Conservation (phyloP, 2,888 invertebrate species). For the Xestoiulus laeticollis region DNA sequence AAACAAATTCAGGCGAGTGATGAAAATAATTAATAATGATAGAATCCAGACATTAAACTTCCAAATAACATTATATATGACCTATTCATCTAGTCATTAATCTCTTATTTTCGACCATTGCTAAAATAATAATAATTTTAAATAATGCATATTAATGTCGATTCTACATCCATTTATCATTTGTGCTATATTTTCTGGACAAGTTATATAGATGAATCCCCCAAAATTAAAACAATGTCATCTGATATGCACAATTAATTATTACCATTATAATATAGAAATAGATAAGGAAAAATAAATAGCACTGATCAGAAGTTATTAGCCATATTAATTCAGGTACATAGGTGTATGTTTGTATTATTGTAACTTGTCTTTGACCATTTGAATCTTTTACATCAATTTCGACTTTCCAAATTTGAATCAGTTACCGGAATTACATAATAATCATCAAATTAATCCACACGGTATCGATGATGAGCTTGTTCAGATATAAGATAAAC, state of each 20-base stretch:
- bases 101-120: not conserved
- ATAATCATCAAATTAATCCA: not conserved
- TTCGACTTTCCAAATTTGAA: not conserved
- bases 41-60: not conserved
- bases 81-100: not conserved
- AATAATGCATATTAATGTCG: not conserved
- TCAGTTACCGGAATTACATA: not conserved
- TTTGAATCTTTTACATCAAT: not conserved
- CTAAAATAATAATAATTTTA: not conserved
- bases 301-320: not conserved
- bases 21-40: not conserved
- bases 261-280: slow-evolving; percentile 18
- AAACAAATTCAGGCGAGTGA: not conserved
- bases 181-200: not conserved
- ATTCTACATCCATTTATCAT: not conserved
- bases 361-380: not conserved
- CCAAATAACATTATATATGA: not conserved
- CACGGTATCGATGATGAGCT: not conserved
- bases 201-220: not conserved
- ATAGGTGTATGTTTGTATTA: not conserved
- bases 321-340: slow-evolving; percentile 27
- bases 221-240: not conserved
- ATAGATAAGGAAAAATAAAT: slow-evolving; percentile 13
- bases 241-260: slow-evolving; percentile 11
- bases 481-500: not conserved